Percentiles rank a stretch among this genome's conserved stretches.
phyloP scores from a whole-genome alignment of 2,888 invertebrate genomes.

The Sympetrum striolatum region DNA sequence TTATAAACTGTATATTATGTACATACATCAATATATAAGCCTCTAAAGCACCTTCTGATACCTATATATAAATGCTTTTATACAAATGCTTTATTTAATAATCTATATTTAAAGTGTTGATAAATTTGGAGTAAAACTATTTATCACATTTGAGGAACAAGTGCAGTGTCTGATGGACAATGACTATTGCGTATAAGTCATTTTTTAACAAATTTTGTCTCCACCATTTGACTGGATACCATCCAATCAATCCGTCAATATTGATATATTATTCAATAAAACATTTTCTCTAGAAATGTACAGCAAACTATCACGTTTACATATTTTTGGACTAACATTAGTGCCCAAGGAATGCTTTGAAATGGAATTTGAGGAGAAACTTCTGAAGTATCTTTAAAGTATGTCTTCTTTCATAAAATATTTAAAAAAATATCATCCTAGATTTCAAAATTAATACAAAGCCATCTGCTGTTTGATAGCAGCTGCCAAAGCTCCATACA shows the following conservation, averaged over 20 bases:
- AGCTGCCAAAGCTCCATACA: slow-evolving; percentile 5
- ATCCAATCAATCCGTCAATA: neutral
- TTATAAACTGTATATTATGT: neutral
- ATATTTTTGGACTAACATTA: neutral
- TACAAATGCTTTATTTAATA: slow-evolving; percentile 33
- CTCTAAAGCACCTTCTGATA: slow-evolving; percentile 34
- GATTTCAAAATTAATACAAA: slow-evolving; percentile 16
- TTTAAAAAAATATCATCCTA: slow-evolving; percentile 28
- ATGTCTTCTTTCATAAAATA: neutral
- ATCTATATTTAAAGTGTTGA: slow-evolving; percentile 18
- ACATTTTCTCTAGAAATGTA: neutral
- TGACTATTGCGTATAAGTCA: slow-evolving; percentile 1
- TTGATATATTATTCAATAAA: neutral
- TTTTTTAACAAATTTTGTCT: neutral
- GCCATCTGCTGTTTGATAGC: neutral
- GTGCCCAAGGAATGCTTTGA: neutral
- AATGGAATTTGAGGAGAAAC: neutral
- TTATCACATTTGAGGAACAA: slow-evolving; percentile 41
- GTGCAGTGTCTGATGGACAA: slow-evolving; percentile 34
- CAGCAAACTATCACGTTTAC: neutral
- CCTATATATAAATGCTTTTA: slow-evolving; percentile 33
- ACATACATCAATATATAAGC: slow-evolving; percentile 11
- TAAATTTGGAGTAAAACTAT: slow-evolving; percentile 38
- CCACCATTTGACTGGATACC: neutral
- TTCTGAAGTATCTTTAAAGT: neutral